phyloP scores from a whole-genome alignment of 2,113 vertebrate genomes.

The Sinocyclocheilus rhinocerous region DNA sequence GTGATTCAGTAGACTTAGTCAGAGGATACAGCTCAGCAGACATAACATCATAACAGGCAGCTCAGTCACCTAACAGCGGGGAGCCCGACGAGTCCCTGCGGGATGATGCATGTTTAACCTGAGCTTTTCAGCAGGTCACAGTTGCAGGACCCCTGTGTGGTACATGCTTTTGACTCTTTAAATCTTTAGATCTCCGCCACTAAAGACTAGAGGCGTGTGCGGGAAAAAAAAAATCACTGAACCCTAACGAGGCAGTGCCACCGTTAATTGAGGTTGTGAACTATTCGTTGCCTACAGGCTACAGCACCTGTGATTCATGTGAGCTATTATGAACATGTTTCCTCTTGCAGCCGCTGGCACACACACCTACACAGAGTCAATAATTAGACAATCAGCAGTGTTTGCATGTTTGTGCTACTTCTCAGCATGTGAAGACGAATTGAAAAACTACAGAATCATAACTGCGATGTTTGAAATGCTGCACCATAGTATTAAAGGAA shows the following conservation, averaged over 20 bases:
- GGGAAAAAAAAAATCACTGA: not conserved
- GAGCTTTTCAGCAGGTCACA: constrained; percentile 17
- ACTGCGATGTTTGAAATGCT: not conserved
- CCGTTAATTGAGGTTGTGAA: constrained; percentile 16
- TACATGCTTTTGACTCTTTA: not conserved
- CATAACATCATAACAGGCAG: constrained; percentile 19
- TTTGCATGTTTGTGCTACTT: constrained; percentile 1
- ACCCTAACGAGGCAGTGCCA: not conserved
- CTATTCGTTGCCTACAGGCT: constrained; percentile 1
- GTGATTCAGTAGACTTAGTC: not conserved
- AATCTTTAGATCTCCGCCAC: not conserved
- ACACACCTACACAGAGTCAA: constrained; percentile 22
- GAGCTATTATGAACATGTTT: not conserved
- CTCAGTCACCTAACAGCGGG: constrained; percentile 5
- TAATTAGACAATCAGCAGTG: constrained; percentile 29
- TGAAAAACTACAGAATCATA: not conserved
- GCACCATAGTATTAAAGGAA: not conserved
- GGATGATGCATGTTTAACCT: constrained; percentile 23
- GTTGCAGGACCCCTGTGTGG: constrained; percentile 1
- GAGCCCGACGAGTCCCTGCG: not conserved
- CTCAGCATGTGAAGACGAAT: not conserved
- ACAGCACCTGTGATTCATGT: constrained; percentile 24
- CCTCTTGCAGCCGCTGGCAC: not conserved
- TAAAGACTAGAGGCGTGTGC: not conserved
- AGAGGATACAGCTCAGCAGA: not conserved